These are phyloP conservation scores for Phrynocephalus vlangalii DNA, from an alignment of 2,797 vertebrate genomes.

Conservation along the genomic window DNA sequence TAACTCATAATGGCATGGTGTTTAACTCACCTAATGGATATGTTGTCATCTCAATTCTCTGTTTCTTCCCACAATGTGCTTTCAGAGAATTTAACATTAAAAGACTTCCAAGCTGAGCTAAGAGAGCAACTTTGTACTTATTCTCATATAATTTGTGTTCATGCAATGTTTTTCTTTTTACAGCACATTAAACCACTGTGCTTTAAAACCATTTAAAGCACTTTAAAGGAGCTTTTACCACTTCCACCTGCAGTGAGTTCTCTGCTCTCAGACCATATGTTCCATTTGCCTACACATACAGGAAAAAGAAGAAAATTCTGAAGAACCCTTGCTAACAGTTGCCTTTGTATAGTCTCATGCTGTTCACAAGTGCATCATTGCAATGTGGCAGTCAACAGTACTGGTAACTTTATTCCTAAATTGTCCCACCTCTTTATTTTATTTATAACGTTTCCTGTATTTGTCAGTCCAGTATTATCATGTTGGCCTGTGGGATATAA, in stretches of 20 bases:
- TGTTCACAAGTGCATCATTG: background rate
- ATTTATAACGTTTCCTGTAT: background rate
- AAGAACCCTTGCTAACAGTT: background rate
- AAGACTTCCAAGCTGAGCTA: slow-evolving; percentile 5
- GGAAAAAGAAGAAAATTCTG: background rate
- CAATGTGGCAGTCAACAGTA: background rate
- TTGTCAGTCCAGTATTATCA: no score
- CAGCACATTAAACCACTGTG: slow-evolving; percentile 15
- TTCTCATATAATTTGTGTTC: slow-evolving; percentile 8
- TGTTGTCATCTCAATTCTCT: slow-evolving; percentile 25
- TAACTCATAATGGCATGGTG: slow-evolving; percentile 9
- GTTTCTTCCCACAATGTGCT: slow-evolving; percentile 17
- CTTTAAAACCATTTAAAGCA: slow-evolving; percentile 29
- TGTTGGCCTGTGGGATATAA: no score
- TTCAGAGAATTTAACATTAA: slow-evolving; percentile 24
- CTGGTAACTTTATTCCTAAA: background rate
- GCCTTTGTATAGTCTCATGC: background rate
- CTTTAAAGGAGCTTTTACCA: slow-evolving; percentile 10
- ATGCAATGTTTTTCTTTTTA: background rate
- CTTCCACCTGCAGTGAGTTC: background rate
- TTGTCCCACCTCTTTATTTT: background rate
- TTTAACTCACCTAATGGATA: slow-evolving; percentile 34
- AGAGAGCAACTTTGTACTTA: slow-evolving; percentile 1
- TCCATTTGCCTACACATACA: background rate
- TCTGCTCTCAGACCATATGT: background rate